Base-by-base conservation (phyloP, 2,888 invertebrate species). In the Cinara cedri region DNA sequence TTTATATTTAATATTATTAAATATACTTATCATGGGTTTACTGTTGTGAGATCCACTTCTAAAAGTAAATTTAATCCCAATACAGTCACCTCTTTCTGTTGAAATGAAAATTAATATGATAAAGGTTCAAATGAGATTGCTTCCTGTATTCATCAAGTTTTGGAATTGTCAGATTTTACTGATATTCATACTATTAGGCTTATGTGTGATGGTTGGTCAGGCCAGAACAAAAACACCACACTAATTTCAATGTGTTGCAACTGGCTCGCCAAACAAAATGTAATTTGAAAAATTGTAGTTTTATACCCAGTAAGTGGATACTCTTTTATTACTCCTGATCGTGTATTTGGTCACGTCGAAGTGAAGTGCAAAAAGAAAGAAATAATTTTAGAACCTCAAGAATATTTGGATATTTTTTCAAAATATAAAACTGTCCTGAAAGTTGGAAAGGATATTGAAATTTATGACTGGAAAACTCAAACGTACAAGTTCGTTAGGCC, bases 21-120 rank as follows among this genome's bases (percentile, higher is more conserved):
- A 85, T 78, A 65, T 82, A 11, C 85, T 84, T 78, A 85, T 85
- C 82, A n/a, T n/a, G n/a, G n/a, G n/a, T 84, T 85, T 46, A 84
- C 85, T 14, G 82, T 85, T 34, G 84, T 84, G 71, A 81, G 83
- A 75, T 84, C 85, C 21, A 63, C 72, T 62, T 85, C 85, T 26
- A 83, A 84, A 81, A 21, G 68, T 21, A 76, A 82, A 63, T 78
- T 84, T 42, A 82, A 81, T 9, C 72, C 68, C 49, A 81, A 83
- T 11, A 84, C 83, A 78, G 83, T 84, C 8, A 83, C 81, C 72
- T 72, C 82, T 19, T 85, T 84, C 81, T 51, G 57, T 63, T 85
- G 85, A 84, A 83, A 83, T 21, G 85, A 85, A 83, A 82, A 84
- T 81, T 76, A 83, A 74, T 82, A 71, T 80, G 54, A 68, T 24